Percentiles rank a stretch among this genome's conserved stretches.
Conservation (phyloP, 1,140 invertebrate genomes). For the Hydropsyche tenuis region DNA sequence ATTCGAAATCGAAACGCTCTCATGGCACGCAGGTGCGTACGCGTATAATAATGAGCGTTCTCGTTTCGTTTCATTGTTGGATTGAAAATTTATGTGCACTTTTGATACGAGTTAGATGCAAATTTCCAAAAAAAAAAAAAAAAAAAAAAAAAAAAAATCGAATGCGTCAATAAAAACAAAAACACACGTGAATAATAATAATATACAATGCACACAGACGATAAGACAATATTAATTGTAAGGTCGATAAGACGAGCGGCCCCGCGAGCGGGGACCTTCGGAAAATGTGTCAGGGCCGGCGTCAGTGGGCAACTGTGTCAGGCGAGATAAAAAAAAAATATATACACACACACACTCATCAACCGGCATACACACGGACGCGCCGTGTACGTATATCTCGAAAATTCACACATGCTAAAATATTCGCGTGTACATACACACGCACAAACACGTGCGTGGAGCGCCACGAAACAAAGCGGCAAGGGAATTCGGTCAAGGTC, state of each 20-base stretch:
- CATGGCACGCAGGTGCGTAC: too few relatives aligned
- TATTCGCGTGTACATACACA: too few relatives aligned
- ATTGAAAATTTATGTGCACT: too few relatives aligned
- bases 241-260: conserved; percentile 47
- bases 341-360: neutral
- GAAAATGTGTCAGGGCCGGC: conserved; percentile 49
- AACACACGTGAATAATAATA: neutral
- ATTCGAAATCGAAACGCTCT: too few relatives aligned
- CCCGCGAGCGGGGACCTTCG: conserved; percentile 45
- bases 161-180: neutral
- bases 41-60: too few relatives aligned
- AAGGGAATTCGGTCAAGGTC: conserved; percentile 49
- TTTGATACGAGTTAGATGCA: too few relatives aligned
- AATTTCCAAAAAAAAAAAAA: neutral
- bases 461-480: conserved; percentile 44
- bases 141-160: neutral
- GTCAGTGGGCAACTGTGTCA: conserved; percentile 46
- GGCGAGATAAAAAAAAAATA: conserved; percentile 48
- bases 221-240: conserved; percentile 43
- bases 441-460: too few relatives aligned
- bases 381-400: neutral
- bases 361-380: neutral
- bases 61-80: too few relatives aligned
- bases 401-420: too few relatives aligned
- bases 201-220: conserved; percentile 37